These are phyloP conservation scores for Rhopalosiphum nymphaeae DNA, from an alignment of 2,888 invertebrate genomes.

Conservation along the genomic window DNA sequence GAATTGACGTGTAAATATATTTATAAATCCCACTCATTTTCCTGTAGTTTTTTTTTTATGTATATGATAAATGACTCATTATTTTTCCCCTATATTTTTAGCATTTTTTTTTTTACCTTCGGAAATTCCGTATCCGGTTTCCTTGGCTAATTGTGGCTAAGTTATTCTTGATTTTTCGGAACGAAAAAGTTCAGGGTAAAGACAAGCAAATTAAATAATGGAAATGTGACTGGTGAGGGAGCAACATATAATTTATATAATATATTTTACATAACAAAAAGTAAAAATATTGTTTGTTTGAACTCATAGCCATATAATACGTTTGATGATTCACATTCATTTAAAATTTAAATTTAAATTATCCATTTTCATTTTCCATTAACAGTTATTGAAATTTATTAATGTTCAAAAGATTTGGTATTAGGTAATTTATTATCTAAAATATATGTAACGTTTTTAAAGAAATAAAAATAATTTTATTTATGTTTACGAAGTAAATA, in stretches of 20 bases:
- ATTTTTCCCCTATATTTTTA: conserved; percentile 25
- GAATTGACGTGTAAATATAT: conserved; percentile 52
- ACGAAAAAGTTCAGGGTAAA: background rate
- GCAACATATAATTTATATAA: background rate
- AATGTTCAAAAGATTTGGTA: background rate
- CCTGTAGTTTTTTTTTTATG: background rate
- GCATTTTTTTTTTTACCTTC: conserved; percentile 36
- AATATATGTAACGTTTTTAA: background rate
- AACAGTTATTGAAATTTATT: background rate
- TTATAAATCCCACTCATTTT: conserved; percentile 29
- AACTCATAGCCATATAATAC: background rate
- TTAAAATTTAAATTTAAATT: background rate
- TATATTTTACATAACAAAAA: background rate
- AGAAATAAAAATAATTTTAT: background rate
- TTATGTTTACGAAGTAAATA: background rate
- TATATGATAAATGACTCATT: conserved; percentile 52
- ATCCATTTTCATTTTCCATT: background rate
- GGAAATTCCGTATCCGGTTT: conserved; percentile 52
- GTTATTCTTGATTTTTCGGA: conserved; percentile 29
- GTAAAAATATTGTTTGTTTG: background rate
- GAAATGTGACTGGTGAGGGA: background rate
- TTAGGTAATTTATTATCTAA: background rate
- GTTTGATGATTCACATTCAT: background rate
- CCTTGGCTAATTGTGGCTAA: conserved; percentile 30
- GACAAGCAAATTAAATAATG: conserved; percentile 37